Base-by-base conservation (phyloP, 2,797 vertebrate species). In the Rhadinocentrus ornatus region DNA sequence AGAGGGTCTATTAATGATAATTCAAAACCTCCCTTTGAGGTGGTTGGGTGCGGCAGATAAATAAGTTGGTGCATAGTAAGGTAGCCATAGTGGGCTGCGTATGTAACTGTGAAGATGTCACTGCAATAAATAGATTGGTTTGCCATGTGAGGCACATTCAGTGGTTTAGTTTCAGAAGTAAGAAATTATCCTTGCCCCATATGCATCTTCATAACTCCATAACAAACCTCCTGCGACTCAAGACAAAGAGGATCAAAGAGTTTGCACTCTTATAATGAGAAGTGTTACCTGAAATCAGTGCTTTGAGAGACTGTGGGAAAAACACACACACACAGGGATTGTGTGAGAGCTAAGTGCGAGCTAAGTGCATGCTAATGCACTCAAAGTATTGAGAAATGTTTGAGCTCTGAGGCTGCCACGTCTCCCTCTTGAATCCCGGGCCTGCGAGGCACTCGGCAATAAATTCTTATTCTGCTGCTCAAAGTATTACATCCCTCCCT, bases 331-430 rank as follows among this genome's bases (percentile, higher is more conserved):
- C 85, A 69, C 83, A 50, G 71, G 76, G 79, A 80, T 67, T 86
- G 72, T 70, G 68, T 71, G 86, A 68, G 73, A 88, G 73, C 83
- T 87, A 83, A 86, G 83, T 77, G 85, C 87, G 73, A 88, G 73
- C 83, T 87, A 83, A 86, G 83, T 77, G 85, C 87, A 91, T 89
- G 78, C 87, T 87, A 87, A 92, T 93, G 81, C 71, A 57, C 78
- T 84, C 62, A 75, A 87, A 84, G 84, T 77, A 88, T 88, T 86
- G 77, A 88, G 80, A 87, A 86, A 79, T 80, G 62, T 67, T 64
- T 52, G 61, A 71, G 73, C 84, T 79, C 73, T 53, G 71, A 80
- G 44, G 73, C 82, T 62, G 64, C 77, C 66, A 62, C 52, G 29
- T 71, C 69, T 88, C 75, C 69, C 75, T 16, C 34, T 80, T 83